These are phyloP conservation scores for Plagodis pulveraria DNA, from an alignment of 2,888 invertebrate genomes.

Conservation along the genomic window DNA sequence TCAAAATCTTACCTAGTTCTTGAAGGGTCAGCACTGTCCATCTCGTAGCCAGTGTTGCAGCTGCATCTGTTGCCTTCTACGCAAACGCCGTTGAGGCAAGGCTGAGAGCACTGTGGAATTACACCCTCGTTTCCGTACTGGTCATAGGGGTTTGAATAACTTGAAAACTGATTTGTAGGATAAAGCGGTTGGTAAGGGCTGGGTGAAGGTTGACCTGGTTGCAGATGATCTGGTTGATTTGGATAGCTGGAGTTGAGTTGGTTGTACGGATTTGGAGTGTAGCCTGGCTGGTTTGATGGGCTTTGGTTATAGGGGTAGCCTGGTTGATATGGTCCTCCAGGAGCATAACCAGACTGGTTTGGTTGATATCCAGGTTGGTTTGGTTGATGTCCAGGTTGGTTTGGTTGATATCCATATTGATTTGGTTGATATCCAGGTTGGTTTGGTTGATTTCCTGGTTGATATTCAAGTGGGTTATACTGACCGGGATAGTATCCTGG, in stretches of 20 bases:
- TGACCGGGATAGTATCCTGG: constrained; percentile 27
- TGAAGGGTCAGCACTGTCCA: constrained; percentile 64
- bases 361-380: background rate
- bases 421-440: constrained; percentile 13
- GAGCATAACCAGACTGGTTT: constrained; percentile 10
- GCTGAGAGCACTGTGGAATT: constrained; percentile 79
- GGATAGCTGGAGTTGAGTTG: constrained; percentile 21
- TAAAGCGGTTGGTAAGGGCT: constrained; percentile 20
- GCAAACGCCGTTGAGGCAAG: constrained; percentile 89
- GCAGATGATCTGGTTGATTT: constrained; percentile 16
- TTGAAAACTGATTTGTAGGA: constrained; percentile 31
- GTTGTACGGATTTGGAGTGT: constrained; percentile 15
- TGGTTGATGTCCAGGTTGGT: background rate
- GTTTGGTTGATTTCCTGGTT: constrained; percentile 3
- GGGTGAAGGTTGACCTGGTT: constrained; percentile 5
- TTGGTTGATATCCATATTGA: constrained; percentile 10
- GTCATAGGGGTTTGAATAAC: constrained; percentile 23
- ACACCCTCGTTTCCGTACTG: constrained; percentile 32
- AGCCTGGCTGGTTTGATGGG: constrained; percentile 25
- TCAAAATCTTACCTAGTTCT: constrained; percentile 52
- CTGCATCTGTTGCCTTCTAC: constrained; percentile 79
- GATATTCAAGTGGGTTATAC: constrained; percentile 22
- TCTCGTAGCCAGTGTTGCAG: constrained; percentile 81
- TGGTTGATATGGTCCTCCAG: background rate
- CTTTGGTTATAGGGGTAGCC: constrained; percentile 12